Base-by-base conservation (phyloP, 2,113 vertebrate genomes). In the Gambusia affinis region DNA sequence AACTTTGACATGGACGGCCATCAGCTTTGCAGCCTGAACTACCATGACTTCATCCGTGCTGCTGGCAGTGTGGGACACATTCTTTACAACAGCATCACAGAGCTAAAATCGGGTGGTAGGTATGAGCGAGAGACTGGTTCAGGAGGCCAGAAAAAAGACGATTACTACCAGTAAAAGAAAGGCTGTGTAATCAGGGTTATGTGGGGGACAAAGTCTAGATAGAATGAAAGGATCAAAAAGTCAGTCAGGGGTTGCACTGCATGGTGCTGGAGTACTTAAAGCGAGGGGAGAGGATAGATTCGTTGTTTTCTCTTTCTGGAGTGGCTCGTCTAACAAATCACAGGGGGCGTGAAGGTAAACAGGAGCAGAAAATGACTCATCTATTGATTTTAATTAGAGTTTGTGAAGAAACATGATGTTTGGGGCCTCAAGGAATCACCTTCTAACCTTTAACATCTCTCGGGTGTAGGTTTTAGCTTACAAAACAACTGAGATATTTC, bases 1-100 rank as follows among this genome's bases (percentile, higher is more conserved):
- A 97, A 98, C 92, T 98, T 99, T 67, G 97, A 99, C 64, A 90
- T 99, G 81, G 96, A 96, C 0, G 97, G 98, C 35, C 95, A 97
- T 69, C 97, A 97, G 78, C 95, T 99, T 42, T 98, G 97, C 82
- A 94, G 92, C 79, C 96, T 99, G 95, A 96, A 84, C 75, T 94
- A 96, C 87, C 97, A 98, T 78, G 97, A 99, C 86, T 99, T 98
- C 90, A 95, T 92, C 7, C 95, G 94, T 54, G 96, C 95, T 1
- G 96, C 97, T 0, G 98, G 98, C 66, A 93, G 94, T 8, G 94
- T 95, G 0, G 98, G 97, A 0, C 95, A 96, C 39, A 93, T 98
- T 61, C 96, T 99, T 76, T 98, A 95, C 91, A 96, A 95, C 89
- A 98, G 93, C 89, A 84, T 99, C 73, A 92, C 96, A 71, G 96